phyloP scores from a whole-genome alignment of 2,888 invertebrate genomes.

The Synanthedon tipuliformis region DNA sequence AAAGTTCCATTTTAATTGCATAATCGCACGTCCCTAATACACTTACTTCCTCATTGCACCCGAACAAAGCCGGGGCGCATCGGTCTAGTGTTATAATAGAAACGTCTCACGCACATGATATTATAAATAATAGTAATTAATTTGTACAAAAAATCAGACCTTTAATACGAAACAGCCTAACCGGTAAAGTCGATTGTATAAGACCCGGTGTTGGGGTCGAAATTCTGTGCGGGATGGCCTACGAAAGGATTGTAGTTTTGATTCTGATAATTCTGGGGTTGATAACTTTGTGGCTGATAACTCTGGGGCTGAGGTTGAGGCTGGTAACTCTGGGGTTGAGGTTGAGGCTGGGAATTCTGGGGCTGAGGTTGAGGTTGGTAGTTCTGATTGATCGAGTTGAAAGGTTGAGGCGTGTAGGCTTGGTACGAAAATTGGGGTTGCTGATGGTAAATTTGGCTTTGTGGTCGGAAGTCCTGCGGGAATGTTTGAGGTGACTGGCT shows the following conservation, averaged over 20 bases:
- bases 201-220: slow-evolving; percentile 80
- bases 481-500: slow-evolving; percentile 23
- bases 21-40: too few relatives aligned
- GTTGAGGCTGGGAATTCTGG: slow-evolving; percentile 22
- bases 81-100: too few relatives aligned
- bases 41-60: too few relatives aligned
- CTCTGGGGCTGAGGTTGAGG: slow-evolving; percentile 12
- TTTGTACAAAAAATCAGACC: slow-evolving; percentile 1
- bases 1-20: too few relatives aligned
- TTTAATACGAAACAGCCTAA: slow-evolving; percentile 19
- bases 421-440: slow-evolving; percentile 56
- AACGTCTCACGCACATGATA: not conserved
- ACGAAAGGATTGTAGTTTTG: slow-evolving; percentile 62
- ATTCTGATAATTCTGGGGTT: slow-evolving; percentile 31
- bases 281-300: slow-evolving; percentile 28
- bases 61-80: too few relatives aligned
- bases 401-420: slow-evolving; percentile 40
- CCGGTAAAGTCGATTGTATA: slow-evolving; percentile 82
- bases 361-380: slow-evolving; percentile 16
- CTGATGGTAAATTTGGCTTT: slow-evolving; percentile 54
- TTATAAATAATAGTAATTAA: slow-evolving; percentile 4
- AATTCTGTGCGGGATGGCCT: slow-evolving; percentile 79
- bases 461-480: slow-evolving; percentile 22
- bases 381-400: slow-evolving; percentile 27
- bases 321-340: slow-evolving; percentile 20